Conservation (phyloP, 2,113 vertebrate species). For the Mustela lutreola region DNA sequence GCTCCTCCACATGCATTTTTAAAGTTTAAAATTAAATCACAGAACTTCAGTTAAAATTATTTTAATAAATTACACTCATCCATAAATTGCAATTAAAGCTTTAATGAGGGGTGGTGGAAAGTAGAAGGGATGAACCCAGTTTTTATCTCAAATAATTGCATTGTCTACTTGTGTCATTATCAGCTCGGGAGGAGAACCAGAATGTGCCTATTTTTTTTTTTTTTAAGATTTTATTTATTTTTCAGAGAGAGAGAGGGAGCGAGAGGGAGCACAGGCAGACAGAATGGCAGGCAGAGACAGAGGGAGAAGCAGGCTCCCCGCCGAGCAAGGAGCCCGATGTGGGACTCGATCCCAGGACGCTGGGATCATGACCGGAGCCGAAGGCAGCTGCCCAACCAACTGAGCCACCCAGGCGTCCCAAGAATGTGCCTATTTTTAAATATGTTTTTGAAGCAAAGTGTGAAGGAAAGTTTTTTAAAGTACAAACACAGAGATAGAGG, state of each 20-base stretch:
- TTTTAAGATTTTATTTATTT: too few species aligned
- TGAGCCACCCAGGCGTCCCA: too few species aligned
- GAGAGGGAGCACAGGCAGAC: too few species aligned
- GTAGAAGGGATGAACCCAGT: not conserved
- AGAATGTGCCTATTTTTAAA: not conserved
- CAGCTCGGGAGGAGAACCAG: not conserved
- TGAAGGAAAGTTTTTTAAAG: slow-evolving; percentile 32
- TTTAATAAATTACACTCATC: not conserved
- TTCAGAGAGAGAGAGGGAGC: too few species aligned
- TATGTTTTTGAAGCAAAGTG: not conserved
- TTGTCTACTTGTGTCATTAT: not conserved
- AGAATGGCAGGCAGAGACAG: too few species aligned
- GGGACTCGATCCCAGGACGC: too few species aligned
- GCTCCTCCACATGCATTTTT: not conserved
- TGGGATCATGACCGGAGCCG: too few species aligned
- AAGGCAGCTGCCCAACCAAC: too few species aligned
- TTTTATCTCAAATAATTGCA: not conserved
- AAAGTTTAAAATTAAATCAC: not conserved
- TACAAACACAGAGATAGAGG: not conserved
- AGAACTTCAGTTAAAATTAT: not conserved
- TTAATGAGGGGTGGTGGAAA: not conserved
- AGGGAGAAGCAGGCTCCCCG: too few species aligned
- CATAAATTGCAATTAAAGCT: not conserved
- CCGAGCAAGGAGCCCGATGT: too few species aligned
- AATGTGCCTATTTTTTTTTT: not conserved